Evolutionary conservation across 2,113 vertebrate genomes (phyloP).

Genomic region (Ptilorrhoa leucosticta): DNA sequence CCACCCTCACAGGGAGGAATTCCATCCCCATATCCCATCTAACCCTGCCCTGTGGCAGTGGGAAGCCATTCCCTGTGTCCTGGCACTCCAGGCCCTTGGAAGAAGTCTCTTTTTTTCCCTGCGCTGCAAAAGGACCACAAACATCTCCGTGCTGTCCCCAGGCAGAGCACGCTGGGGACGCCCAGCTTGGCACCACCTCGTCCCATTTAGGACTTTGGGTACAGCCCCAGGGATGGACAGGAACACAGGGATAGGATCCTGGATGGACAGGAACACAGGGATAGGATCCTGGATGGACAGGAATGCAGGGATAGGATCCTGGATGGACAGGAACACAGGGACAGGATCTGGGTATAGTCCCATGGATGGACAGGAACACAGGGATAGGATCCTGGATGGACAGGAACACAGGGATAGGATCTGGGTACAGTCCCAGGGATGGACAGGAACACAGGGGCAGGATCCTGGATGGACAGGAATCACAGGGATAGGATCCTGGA

Average conservation of each 20-base stretch:
- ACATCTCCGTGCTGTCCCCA: not conserved
- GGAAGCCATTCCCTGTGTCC: not conserved
- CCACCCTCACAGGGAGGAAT: not conserved
- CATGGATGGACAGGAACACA: not conserved
- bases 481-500: not conserved
- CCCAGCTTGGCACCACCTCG: not conserved
- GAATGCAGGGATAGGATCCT: too few species aligned
- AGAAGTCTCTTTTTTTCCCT: too few species aligned
- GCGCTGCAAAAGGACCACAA: not conserved
- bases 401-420: not conserved
- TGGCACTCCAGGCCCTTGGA: not conserved
- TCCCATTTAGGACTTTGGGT: not conserved
- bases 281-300: not conserved
- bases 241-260: not conserved
- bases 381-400: not conserved
- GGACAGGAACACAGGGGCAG: not conserved
- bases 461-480: not conserved
- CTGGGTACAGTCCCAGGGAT: too few species aligned
- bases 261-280: not conserved
- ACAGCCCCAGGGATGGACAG: not conserved
- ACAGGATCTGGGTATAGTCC: too few species aligned
- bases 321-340: not conserved
- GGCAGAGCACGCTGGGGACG: not conserved
- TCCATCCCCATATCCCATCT: not conserved
- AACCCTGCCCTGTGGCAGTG: not conserved